Evolutionary conservation across 2,113 vertebrate species (phyloP).

Genomic region (Hiodon alosoides): DNA sequence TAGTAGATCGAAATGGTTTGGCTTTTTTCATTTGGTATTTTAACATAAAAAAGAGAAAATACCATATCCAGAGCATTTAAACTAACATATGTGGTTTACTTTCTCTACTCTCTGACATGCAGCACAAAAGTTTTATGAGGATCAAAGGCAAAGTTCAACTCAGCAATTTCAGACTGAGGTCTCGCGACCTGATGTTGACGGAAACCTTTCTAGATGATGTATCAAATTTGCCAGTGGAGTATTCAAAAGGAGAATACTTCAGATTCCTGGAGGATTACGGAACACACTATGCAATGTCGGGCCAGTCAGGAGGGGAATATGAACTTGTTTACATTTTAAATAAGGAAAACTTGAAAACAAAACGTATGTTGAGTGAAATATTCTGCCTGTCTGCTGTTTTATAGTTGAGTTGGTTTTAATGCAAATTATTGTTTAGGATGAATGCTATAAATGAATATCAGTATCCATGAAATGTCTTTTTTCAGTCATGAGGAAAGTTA

Average conservation of each 20-base stretch:
- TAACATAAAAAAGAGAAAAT: too few species aligned
- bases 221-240: slow-evolving; percentile 66
- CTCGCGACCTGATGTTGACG: slow-evolving; percentile 51
- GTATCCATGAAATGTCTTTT: too few species aligned
- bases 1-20: too few species aligned
- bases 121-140: slow-evolving; percentile 57
- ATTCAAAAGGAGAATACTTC: slow-evolving; percentile 83
- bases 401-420: neutral
- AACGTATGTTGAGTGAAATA: slow-evolving; percentile 54
- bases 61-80: neutral
- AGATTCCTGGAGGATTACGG: slow-evolving; percentile 84
- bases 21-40: too few species aligned
- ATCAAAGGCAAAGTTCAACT: slow-evolving; percentile 75
- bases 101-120: neutral
- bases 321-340: slow-evolving; percentile 81
- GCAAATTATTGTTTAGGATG: too few species aligned
- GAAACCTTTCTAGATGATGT: slow-evolving; percentile 68
- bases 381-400: neutral
- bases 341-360: slow-evolving; percentile 47
- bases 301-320: slow-evolving; percentile 76
- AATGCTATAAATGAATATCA: too few species aligned
- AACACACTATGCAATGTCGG: slow-evolving; percentile 79
- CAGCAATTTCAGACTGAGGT: slow-evolving; percentile 74
- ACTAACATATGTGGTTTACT: slow-evolving; percentile 16
- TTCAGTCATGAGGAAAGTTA: too few species aligned